Conservation (phyloP, 2,113 vertebrate species). For the Mus musculus region DNA sequence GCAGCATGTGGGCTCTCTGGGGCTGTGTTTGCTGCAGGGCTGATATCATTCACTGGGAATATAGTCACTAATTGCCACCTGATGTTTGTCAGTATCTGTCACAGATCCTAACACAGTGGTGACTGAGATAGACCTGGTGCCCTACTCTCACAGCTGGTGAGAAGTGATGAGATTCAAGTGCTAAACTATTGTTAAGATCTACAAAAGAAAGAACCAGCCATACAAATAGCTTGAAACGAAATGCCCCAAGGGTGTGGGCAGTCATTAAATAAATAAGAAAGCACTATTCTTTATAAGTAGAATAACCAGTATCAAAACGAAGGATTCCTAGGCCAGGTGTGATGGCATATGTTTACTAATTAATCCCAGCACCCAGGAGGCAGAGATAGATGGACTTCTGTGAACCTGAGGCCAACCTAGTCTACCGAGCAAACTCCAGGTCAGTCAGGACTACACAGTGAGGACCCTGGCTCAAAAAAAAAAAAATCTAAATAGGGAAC, state of each 20-base stretch:
- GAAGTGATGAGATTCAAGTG: neutral
- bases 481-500: too few relatives aligned
- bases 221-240: neutral
- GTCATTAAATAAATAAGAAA: neutral
- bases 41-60: neutral
- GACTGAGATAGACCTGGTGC: neutral
- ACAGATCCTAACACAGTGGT: neutral
- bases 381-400: neutral
- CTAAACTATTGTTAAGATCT: neutral
- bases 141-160: accelerated
- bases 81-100: neutral
- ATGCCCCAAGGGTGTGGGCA: neutral
- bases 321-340: neutral
- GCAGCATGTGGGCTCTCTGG: neutral
- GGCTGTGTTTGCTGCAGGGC: neutral
- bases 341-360: neutral
- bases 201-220: neutral
- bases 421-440: neutral
- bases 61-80: neutral
- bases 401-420: neutral
- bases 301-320: neutral
- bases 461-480: too few relatives aligned
- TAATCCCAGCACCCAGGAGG: neutral
- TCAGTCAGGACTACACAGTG: too few relatives aligned
- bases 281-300: neutral